These are phyloP conservation scores for Artibeus lituratus DNA, from an alignment of 2,797 vertebrate species.

Conservation along the genomic window DNA sequence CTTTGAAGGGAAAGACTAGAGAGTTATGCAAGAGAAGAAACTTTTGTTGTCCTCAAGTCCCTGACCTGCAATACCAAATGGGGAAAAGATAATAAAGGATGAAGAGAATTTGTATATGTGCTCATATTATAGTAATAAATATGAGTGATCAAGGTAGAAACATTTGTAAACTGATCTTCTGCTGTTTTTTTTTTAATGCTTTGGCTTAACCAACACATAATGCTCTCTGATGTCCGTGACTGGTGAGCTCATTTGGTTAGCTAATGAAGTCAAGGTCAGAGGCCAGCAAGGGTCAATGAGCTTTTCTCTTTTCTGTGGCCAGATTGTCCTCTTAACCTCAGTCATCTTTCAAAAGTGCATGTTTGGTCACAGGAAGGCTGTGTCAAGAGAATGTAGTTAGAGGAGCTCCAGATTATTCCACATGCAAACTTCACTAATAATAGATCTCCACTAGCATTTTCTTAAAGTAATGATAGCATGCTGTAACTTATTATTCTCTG, in stretches of 20 bases:
- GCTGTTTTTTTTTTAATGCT: not conserved
- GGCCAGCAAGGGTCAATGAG: constrained; percentile 62
- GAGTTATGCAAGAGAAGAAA: not conserved
- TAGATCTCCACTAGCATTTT: not conserved
- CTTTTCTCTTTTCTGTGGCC: constrained; percentile 60
- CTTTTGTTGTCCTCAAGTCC: not conserved
- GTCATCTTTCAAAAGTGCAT: constrained; percentile 48
- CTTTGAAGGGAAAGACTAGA: constrained; percentile 19
- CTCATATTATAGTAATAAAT: constrained; percentile 25
- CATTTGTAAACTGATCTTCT: constrained; percentile 19
- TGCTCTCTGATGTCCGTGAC: constrained; percentile 39
- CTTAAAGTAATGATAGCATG: not conserved
- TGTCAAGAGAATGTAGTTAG: constrained; percentile 2
- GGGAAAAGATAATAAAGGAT: not conserved
- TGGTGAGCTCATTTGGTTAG: constrained; percentile 64
- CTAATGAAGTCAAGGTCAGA: constrained; percentile 67
- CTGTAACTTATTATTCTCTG: constrained; percentile 24
- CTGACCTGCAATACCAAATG: not conserved
- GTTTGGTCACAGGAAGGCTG: constrained; percentile 51
- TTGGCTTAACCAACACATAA: constrained; percentile 48
- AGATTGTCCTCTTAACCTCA: constrained; percentile 57
- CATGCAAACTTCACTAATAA: not conserved
- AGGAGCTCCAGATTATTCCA: not conserved
- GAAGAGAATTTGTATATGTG: not conserved
- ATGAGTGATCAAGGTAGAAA: not conserved